A percentile compares a stretch with the other conserved stretches of the same genome.
phyloP scores from a whole-genome alignment of 2,113 vertebrate species.

The Ploceus nigricollis region DNA sequence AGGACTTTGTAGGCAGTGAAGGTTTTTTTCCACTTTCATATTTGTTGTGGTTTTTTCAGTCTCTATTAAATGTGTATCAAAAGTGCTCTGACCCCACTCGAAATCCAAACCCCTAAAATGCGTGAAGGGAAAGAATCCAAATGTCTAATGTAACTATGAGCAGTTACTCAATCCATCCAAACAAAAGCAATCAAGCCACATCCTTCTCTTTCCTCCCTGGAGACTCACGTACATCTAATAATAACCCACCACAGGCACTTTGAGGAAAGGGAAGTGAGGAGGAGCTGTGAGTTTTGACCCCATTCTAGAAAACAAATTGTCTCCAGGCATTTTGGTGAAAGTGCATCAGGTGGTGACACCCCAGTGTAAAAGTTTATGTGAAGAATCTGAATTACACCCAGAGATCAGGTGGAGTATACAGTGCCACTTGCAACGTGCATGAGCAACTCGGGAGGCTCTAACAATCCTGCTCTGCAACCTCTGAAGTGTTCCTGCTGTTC shows the following conservation, averaged over 20 bases:
- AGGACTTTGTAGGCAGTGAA: background rate
- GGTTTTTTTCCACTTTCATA: background rate
- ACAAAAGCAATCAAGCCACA: background rate
- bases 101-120: background rate
- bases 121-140: background rate
- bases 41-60: background rate
- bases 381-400: background rate
- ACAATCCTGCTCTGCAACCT: background rate
- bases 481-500: background rate
- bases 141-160: background rate
- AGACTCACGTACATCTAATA: background rate
- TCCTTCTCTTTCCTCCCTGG: background rate
- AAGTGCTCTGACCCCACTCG: background rate
- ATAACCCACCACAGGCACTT: background rate
- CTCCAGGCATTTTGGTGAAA: background rate
- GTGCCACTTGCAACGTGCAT: fast-evolving
- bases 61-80: background rate
- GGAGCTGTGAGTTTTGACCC: background rate
- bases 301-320: background rate
- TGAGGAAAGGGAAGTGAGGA: background rate
- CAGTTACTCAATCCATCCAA: background rate
- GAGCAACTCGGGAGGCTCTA: background rate
- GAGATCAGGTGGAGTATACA: background rate
- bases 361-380: background rate
- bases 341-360: background rate